Base-by-base conservation (phyloP, 2,113 vertebrate genomes). In the Corvus cornix region DNA sequence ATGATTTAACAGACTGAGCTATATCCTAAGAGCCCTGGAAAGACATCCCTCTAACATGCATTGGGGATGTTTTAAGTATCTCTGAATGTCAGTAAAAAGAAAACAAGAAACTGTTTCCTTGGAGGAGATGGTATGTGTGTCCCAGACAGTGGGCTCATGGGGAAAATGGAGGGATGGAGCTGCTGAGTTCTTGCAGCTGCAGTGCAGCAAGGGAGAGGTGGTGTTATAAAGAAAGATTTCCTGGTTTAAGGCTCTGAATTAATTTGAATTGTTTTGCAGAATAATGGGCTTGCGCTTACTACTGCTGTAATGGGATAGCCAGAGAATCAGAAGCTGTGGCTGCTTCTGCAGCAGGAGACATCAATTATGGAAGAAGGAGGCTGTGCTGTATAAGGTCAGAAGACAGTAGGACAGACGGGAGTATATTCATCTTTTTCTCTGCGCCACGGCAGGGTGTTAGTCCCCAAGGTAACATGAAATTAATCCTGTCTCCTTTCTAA, bases 351-450 rank as follows among this genome's bases (percentile, higher is more conserved):
- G 69, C 74, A 49, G 75, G 26, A 75, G 60, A 31, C 49, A 89
- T 82, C 56, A 89, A 89, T 91, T 95, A 87, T 66, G 52, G 77
- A 96, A 68, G 80, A 78, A 81, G 52, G 23, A 41, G n/a, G 63
- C 62, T 1, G 7, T 58, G 84, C 56, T 58, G 13, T 41, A 5
- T 53, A 37, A 91, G 66, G 74, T 79, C 69, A 93, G 76, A 66
- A 85, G 41, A 44, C 43, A 73, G 59, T 10, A 90, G 48, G 58
- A 78, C 49, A 76, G 43, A 37, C 28, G 49, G 69, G n/a, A 37
- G 55, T 63, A 82, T 63, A 75, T 92, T 76, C 37, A 87, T 44
- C 12, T 69, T 74, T 79, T 84, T 44, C 72, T 46, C n/a, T 95
- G 68, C 27, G 59, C 31, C 2, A 1, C 7, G 27, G 31, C 33